phyloP scores from a whole-genome alignment of 2,113 vertebrate species.

The Malurus alboscapulatus region DNA sequence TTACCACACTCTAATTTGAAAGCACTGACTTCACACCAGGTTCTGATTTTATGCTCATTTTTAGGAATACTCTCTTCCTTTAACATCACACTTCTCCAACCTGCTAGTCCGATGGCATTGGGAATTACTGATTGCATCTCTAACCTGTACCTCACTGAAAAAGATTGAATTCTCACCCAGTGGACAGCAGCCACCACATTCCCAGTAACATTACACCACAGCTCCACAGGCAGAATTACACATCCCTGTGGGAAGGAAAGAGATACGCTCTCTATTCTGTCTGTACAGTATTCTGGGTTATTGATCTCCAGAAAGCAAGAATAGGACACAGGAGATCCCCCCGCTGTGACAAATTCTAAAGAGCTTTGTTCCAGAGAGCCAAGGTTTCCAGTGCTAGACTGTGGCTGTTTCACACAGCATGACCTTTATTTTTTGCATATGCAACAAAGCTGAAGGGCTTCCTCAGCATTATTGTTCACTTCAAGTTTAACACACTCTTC shows the following conservation, averaged over 20 bases:
- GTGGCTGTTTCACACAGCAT: background rate
- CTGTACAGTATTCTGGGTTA: background rate
- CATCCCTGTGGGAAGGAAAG: background rate
- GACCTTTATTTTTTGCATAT: background rate
- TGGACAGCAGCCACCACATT: background rate
- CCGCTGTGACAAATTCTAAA: background rate
- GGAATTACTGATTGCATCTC: background rate
- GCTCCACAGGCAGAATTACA: background rate
- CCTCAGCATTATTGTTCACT: background rate
- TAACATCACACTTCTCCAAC: background rate
- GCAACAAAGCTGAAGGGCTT: background rate
- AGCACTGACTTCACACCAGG: background rate
- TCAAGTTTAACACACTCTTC: background rate
- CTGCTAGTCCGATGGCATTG: background rate
- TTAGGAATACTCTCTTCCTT: background rate
- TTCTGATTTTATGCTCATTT: background rate
- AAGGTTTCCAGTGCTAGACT: background rate
- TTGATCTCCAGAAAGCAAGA: background rate
- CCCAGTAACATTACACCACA: background rate
- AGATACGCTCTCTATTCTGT: background rate
- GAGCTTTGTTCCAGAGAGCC: background rate
- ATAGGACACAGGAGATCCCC: background rate
- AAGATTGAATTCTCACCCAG: background rate
- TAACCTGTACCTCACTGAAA: background rate
- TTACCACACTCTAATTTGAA: background rate